Conservation (phyloP, 2,113 vertebrate genomes). For the Paralichthys olivaceus region DNA sequence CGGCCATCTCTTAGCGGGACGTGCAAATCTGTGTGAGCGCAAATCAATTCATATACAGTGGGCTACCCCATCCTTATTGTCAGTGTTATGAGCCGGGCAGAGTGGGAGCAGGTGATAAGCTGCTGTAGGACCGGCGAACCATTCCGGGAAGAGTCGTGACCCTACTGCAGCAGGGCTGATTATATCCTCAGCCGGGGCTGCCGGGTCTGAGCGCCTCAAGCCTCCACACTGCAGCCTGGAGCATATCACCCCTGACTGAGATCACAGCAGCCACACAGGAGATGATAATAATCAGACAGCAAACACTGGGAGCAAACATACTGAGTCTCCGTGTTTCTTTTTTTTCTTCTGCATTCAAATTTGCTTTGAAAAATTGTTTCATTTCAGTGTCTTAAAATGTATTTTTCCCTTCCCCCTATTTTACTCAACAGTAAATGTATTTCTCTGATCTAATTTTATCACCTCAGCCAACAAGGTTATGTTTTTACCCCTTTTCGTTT, state of each 20-base stretch:
- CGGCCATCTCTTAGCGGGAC: slow-evolving; percentile 65
- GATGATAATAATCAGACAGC: slow-evolving; percentile 27
- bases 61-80: slow-evolving; percentile 39
- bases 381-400: not conserved
- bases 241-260: slow-evolving; percentile 55
- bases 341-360: not conserved
- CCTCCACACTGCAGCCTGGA: slow-evolving; percentile 22
- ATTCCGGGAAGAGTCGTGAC: slow-evolving; percentile 71
- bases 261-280: slow-evolving; percentile 31
- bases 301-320: slow-evolving; percentile 18
- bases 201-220: slow-evolving; percentile 51
- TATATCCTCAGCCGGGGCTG: slow-evolving; percentile 47
- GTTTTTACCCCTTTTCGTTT: too few species aligned
- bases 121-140: slow-evolving; percentile 57
- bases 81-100: slow-evolving; percentile 40
- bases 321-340: not conserved
- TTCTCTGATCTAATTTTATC: too few species aligned
- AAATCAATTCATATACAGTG: slow-evolving; percentile 75
- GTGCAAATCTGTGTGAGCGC: slow-evolving; percentile 53
- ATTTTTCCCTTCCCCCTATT: too few species aligned
- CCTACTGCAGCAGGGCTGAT: slow-evolving; percentile 70
- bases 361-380: not conserved
- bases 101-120: slow-evolving; percentile 71
- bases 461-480: too few species aligned
- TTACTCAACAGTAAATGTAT: too few species aligned